phyloP scores from a whole-genome alignment of 2,888 invertebrate genomes.

The Limnephilus rhombicus region DNA sequence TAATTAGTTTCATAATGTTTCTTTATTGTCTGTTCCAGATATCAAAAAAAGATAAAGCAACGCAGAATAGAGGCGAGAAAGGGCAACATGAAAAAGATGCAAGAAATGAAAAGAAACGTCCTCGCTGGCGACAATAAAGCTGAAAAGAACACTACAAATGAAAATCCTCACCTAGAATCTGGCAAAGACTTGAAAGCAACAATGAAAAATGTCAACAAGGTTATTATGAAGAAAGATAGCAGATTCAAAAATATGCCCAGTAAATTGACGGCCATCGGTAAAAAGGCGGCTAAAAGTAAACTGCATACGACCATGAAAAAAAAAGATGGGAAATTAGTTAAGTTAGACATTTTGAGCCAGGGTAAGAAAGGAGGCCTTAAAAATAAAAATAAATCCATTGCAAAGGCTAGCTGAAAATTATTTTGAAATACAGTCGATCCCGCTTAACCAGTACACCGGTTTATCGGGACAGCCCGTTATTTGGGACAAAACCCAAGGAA shows the following conservation, averaged over 20 bases:
- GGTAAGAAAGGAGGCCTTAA: constrained; percentile 7
- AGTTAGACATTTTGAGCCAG: constrained; percentile 49
- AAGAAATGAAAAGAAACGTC: constrained; percentile 58
- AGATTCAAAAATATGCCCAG: constrained; percentile 76
- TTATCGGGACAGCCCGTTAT: too few relatives aligned
- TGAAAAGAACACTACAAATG: constrained; percentile 67
- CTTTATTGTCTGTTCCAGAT: constrained; percentile 53
- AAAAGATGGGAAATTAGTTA: constrained; percentile 52
- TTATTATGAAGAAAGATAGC: constrained; percentile 75
- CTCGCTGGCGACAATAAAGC: constrained; percentile 67
- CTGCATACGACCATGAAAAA: constrained; percentile 45
- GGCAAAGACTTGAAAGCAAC: constrained; percentile 69
- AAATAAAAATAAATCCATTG: constrained; percentile 9
- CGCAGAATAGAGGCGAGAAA: constrained; percentile 55
- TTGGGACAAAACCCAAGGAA: too few relatives aligned
- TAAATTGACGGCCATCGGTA: constrained; percentile 74
- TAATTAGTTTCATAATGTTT: constrained; percentile 12
- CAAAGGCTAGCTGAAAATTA: not conserved
- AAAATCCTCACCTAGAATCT: constrained; percentile 3
- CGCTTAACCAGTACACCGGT: too few relatives aligned
- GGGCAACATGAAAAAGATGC: constrained; percentile 61
- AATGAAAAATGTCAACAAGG: constrained; percentile 74
- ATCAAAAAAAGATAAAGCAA: constrained; percentile 59
- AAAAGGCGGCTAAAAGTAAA: constrained; percentile 72
- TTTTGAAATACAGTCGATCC: not conserved